Percentiles rank a stretch among this genome's conserved stretches.
Conservation (phyloP, 2,888 invertebrate genomes). For the Leptinotarsa haldemani region DNA sequence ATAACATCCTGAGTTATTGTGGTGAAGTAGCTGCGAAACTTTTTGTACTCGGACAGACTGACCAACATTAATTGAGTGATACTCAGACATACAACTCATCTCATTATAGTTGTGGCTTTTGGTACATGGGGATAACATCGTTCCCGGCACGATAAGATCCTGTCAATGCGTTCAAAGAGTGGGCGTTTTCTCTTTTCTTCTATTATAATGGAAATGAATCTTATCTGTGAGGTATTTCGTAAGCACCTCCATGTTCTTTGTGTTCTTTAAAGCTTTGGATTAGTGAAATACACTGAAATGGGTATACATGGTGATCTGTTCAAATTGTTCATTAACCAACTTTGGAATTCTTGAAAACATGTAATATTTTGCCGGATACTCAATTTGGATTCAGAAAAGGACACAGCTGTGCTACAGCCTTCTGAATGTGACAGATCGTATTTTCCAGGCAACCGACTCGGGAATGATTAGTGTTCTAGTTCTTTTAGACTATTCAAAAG, state of each 20-base stretch:
- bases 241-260: neutral
- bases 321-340: no score
- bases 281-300: neutral
- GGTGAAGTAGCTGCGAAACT: neutral
- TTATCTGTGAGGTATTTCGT: neutral
- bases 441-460: no score
- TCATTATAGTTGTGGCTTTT: neutral
- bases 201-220: constrained; percentile 1
- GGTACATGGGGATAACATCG: neutral
- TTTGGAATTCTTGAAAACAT: no score
- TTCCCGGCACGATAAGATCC: neutral
- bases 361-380: no score
- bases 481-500: no score
- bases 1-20: constrained; percentile 8
- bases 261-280: neutral
- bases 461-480: no score
- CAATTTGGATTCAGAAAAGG: no score
- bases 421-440: no score
- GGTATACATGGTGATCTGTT: neutral
- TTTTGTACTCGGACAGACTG: neutral
- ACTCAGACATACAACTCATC: constrained; percentile 6
- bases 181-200: constrained; percentile 3
- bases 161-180: neutral
- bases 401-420: no score
- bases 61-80: constrained; percentile 8